phyloP scores from a whole-genome alignment of 2,888 invertebrate species.

The Alcis repandata region DNA sequence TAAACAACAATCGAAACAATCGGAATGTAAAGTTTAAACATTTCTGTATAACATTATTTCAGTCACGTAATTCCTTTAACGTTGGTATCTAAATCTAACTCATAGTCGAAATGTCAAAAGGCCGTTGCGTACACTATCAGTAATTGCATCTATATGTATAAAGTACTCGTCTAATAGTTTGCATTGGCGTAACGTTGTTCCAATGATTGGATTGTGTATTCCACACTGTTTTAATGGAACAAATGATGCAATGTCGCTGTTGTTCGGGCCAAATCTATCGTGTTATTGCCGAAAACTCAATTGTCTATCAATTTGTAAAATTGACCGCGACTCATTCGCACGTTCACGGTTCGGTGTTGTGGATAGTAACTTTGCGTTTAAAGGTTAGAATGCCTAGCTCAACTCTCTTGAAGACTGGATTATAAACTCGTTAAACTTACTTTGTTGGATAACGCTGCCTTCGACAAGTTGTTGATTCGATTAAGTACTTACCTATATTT shows the following conservation, averaged over 20 bases:
- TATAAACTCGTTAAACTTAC: constrained; percentile 36
- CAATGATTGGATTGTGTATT: constrained; percentile 66
- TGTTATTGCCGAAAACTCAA: constrained; percentile 55
- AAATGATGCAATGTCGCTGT: constrained; percentile 62
- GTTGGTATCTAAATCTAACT: constrained; percentile 35
- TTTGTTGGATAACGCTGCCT: constrained; percentile 23
- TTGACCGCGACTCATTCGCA: constrained; percentile 53
- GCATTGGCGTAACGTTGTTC: constrained; percentile 51
- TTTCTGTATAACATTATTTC: constrained; percentile 33
- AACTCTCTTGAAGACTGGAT: constrained; percentile 20
- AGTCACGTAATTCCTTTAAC: constrained; percentile 37
- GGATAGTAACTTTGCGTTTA: constrained; percentile 18
- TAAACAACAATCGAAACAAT: constrained; percentile 24
- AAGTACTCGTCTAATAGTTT: constrained; percentile 49
- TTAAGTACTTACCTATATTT: constrained; percentile 7
- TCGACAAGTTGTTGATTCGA: constrained; percentile 17
- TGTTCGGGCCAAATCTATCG: constrained; percentile 62
- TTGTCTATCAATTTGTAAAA: constrained; percentile 59
- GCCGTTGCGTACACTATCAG: constrained; percentile 48
- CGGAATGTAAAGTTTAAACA: constrained; percentile 22
- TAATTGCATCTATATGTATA: constrained; percentile 51
- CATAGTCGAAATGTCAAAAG: constrained; percentile 45
- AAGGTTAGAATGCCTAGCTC: constrained; percentile 21
- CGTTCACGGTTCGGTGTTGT: constrained; percentile 44
- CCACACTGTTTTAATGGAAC: constrained; percentile 57